These are phyloP conservation scores for Drosophila pallidifrons DNA, from an alignment of 1,140 invertebrate species.

Conservation along the genomic window DNA sequence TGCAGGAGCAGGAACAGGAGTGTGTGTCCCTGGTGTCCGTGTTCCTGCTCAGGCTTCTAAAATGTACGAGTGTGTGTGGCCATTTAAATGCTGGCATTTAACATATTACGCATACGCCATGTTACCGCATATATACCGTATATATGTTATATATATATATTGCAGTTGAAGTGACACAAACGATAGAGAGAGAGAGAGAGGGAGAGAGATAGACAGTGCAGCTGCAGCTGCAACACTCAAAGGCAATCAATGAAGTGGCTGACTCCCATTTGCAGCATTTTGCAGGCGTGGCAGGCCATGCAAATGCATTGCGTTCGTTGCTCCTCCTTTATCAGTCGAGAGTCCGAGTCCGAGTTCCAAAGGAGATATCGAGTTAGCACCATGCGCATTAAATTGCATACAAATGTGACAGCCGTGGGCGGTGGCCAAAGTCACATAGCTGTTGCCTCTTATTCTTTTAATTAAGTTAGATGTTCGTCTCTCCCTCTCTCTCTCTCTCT, in stretches of 20 bases:
- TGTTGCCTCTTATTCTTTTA: slow-evolving; percentile 42
- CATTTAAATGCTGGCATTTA: slow-evolving; percentile 46
- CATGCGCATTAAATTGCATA: slow-evolving; percentile 46
- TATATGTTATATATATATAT: slow-evolving; percentile 19
- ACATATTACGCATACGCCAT: slow-evolving; percentile 61
- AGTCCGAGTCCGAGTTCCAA: background rate
- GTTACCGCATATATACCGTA: slow-evolving; percentile 2
- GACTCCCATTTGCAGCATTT: no score
- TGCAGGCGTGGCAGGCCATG: slow-evolving; percentile 36
- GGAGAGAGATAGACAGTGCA: no score
- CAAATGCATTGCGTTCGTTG: slow-evolving; percentile 20
- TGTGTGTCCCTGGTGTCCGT: slow-evolving; percentile 6
- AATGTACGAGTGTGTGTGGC: slow-evolving; percentile 1
- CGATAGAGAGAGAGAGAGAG: slow-evolving; percentile 1
- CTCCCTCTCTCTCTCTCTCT: background rate
- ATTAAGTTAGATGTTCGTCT: slow-evolving; percentile 51
- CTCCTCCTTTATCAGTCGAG: slow-evolving; percentile 26
- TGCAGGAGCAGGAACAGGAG: no score
- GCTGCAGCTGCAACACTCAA: slow-evolving; percentile 53
- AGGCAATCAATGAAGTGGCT: slow-evolving; percentile 69
- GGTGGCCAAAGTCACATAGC: slow-evolving; percentile 20
- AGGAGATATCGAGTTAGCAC: slow-evolving; percentile 52
- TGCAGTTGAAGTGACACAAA: slow-evolving; percentile 54
- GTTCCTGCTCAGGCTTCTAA: slow-evolving; percentile 15
- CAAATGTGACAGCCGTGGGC: slow-evolving; percentile 55